A percentile compares a stretch with the other conserved stretches of the same genome.
These are phyloP conservation scores for Raja brachyura DNA, from an alignment of 2,113 vertebrate genomes.

Conservation along the genomic window DNA sequence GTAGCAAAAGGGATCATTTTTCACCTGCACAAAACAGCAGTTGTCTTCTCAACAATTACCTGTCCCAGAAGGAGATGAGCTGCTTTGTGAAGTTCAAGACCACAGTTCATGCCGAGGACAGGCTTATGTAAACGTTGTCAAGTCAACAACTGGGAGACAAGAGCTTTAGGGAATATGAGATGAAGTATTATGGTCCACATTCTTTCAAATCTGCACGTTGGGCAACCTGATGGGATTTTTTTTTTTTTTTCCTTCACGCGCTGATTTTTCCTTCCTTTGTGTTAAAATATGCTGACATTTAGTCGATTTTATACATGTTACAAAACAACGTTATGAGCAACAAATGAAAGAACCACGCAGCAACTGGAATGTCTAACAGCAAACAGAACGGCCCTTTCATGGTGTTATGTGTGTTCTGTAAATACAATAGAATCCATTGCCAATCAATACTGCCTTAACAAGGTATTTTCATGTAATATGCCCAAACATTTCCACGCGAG, in stretches of 20 bases:
- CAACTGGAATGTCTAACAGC: neutral
- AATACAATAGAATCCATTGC: neutral
- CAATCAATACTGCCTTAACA: neutral
- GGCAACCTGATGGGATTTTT: constrained; percentile 41
- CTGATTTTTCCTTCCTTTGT: too few species aligned
- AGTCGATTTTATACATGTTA: neutral
- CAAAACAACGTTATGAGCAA: neutral
- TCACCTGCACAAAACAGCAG: constrained; percentile 48
- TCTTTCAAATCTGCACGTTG: constrained; percentile 37
- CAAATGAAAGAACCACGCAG: neutral
- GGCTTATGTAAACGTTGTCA: constrained; percentile 56
- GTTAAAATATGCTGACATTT: neutral
- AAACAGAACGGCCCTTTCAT: neutral
- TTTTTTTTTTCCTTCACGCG: neutral
- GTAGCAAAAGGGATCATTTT: constrained; percentile 49
- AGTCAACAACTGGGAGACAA: constrained; percentile 49
- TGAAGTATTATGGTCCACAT: constrained; percentile 49
- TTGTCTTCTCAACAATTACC: constrained; percentile 52
- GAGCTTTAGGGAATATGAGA: constrained; percentile 40
- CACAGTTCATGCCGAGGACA: constrained; percentile 62
- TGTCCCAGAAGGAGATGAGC: constrained; percentile 51
- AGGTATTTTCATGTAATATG: neutral
- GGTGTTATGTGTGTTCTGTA: neutral
- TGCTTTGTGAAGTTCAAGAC: constrained; percentile 52
- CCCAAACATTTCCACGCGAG: neutral